Percentiles rank a stretch among this genome's conserved stretches.
Conservation (phyloP, 2,113 vertebrate species). For the Xenus cinereus region DNA sequence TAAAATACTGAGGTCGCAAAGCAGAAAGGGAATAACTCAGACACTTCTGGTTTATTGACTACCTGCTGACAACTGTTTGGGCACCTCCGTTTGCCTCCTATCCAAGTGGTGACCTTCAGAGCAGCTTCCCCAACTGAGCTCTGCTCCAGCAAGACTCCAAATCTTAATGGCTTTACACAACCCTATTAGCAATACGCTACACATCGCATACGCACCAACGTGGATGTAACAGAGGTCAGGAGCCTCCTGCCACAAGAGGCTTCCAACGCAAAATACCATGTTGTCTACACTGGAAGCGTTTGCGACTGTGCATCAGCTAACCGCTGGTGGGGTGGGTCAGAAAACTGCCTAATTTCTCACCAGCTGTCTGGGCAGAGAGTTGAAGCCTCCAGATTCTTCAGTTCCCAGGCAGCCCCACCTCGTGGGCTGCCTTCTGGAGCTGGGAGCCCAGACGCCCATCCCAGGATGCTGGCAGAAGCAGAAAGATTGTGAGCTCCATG, state of each 20-base stretch:
- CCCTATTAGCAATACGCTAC: neutral
- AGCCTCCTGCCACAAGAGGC: neutral
- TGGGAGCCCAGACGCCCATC: rapidly evolving
- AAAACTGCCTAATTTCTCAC: neutral
- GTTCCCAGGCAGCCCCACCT: neutral
- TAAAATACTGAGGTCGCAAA: neutral
- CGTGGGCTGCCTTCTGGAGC: neutral
- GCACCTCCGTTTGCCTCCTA: neutral
- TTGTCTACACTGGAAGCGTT: neutral
- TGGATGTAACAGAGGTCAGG: rapidly evolving
- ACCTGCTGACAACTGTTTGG: neutral
- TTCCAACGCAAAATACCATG: neutral
- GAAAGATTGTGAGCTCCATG: neutral
- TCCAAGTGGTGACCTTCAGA: neutral
- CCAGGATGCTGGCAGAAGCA: neutral
- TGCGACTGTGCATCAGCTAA: neutral
- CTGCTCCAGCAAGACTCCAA: neutral
- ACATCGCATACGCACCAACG: neutral
- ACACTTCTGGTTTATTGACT: neutral
- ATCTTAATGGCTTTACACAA: neutral
- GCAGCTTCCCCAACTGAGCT: neutral
- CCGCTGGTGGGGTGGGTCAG: neutral
- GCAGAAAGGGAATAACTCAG: neutral
- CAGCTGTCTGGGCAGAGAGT: neutral
- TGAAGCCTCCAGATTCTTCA: neutral